A percentile compares a stretch with the other conserved stretches of the same genome.
Conservation (phyloP, 2,888 invertebrate genomes). For the Stenoptilia bipunctidactyla region DNA sequence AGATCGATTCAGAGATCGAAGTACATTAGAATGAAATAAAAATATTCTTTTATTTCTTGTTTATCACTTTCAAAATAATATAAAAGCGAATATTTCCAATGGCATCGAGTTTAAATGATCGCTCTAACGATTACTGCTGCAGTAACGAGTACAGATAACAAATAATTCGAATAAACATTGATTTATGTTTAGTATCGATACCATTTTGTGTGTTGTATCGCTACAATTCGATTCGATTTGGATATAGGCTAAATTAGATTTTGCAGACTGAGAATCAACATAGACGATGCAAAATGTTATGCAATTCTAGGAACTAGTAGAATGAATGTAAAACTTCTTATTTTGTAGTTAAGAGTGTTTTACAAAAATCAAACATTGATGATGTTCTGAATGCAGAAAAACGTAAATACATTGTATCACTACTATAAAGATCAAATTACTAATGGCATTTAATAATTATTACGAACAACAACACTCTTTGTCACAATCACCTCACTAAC, state of each 20-base stretch:
- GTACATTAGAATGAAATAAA: constrained; percentile 18
- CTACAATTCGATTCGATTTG: constrained; percentile 15
- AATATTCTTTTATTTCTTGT: constrained; percentile 15
- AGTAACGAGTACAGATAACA: constrained; percentile 16
- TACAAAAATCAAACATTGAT: too few relatives aligned
- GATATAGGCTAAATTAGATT: constrained; percentile 11
- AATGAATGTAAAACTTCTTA: too few relatives aligned
- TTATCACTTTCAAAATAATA: constrained; percentile 10
- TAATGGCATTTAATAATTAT: too few relatives aligned
- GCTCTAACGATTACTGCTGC: constrained; percentile 9
- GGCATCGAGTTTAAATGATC: constrained; percentile 8
- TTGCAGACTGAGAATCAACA: constrained; percentile 8
- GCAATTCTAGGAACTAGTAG: too few relatives aligned
- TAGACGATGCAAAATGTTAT: constrained; percentile 10
- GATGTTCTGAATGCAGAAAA: too few relatives aligned
- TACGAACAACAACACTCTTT: too few relatives aligned
- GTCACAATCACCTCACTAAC: too few relatives aligned
- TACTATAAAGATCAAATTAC: too few relatives aligned
- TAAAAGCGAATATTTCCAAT: constrained; percentile 8
- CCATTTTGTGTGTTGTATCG: background rate
- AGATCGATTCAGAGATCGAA: background rate
- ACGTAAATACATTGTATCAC: too few relatives aligned
- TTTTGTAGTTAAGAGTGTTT: too few relatives aligned
- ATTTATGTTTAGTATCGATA: constrained; percentile 7
- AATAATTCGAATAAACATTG: constrained; percentile 17